Evolutionary conservation across 2,888 invertebrate species (phyloP), one percentile per base, ranked within the genome.

Genomic region (Fissipunctia ypsillon): DNA sequence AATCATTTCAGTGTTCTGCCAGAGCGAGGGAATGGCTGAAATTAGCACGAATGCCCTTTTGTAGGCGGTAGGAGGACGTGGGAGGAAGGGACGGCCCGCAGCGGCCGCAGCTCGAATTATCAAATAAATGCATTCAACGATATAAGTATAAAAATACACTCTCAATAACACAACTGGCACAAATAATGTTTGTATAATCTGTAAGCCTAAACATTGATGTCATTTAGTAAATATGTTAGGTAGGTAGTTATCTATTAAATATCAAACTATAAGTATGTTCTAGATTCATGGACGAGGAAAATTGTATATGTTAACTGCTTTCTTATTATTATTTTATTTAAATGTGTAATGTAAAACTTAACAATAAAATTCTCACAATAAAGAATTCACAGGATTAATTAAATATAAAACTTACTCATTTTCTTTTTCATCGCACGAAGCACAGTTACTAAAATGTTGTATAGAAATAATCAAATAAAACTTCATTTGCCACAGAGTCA

Each of bases 351-450:
- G 5, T 52, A 3, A 41, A 54, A 56, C 38, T n/a, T 31, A 35
- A 74, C 31, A 28, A 52, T 66, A 10, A 19, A 57, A 63, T 68
- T 64, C 57, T 3, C 63, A 72, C 31, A 59, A 35, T 52, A 35
- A 76, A 38, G 28, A 41, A 50, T 4, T 69, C 2, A 35, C 19
- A 54, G 25, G n/a, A 45, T 48, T 31, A 72, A 69, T 54, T 56
- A 57, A 69, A 76, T 65, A 52, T 14, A 57, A 43, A n/a, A 86
- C 86, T 86, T 76, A 86, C 86, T 86, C 86, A 86, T 83, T 68
- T 77, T 86, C 80, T 86, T 86, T 85, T 86, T 86, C 86, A 86
- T 87, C 38, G 78, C 84, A 79, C 68, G 64, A 61, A 79, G 61
- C 85, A 84, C 69, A 70, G 73, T 77, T 75, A 68, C 60, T 73